phyloP scores from a whole-genome alignment of 2,888 invertebrate species.

The Ophion obscuratus region DNA sequence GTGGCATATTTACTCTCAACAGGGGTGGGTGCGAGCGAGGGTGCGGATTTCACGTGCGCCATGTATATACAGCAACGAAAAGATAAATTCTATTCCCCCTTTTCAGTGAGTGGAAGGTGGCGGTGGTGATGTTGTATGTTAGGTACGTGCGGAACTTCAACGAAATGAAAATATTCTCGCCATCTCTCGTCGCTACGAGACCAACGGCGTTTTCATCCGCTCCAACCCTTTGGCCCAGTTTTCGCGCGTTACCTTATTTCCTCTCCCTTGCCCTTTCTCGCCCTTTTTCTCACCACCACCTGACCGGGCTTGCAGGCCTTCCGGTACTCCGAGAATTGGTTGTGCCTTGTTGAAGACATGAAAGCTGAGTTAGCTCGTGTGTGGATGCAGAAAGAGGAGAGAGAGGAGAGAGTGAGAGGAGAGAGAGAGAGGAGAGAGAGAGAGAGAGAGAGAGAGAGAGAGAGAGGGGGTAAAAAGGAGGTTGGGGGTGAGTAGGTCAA shows the following conservation, averaged over 20 bases:
- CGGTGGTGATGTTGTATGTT: neutral
- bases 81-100: neutral
- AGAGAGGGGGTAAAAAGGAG: constrained; percentile 60
- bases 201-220: constrained; percentile 37
- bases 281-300: constrained; percentile 10
- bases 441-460: constrained; percentile 5
- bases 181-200: constrained; percentile 19
- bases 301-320: constrained; percentile 43
- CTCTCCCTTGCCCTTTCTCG: constrained; percentile 1
- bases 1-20: neutral
- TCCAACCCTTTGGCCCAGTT: constrained; percentile 78
- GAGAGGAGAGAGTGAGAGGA: constrained; percentile 13
- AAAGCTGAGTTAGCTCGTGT: neutral
- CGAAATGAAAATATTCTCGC: constrained; percentile 58
- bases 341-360: neutral
- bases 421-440: neutral
- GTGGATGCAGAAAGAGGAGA: neutral
- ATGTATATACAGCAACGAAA: neutral
- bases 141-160: constrained; percentile 17
- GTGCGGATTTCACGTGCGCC: neutral
- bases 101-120: neutral
- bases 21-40: neutral
- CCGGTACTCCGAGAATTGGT: constrained; percentile 63
- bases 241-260: constrained; percentile 61
- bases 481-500: constrained; percentile 83